Conservation (phyloP, 1,140 invertebrate genomes). For the Drosophila pseudoananassae region DNA sequence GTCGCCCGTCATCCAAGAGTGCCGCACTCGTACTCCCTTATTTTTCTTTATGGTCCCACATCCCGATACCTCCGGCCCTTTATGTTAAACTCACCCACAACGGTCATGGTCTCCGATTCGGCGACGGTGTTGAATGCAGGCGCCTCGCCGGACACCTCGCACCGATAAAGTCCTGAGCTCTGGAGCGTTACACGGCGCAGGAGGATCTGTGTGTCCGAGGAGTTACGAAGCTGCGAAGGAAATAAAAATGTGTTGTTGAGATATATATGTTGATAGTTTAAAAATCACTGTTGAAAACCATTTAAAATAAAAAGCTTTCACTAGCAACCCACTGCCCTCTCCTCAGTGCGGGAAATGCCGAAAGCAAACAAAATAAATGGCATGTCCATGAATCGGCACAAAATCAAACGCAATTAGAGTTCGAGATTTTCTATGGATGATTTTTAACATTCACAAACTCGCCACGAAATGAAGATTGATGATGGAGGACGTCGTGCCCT, state of each 20-base stretch:
- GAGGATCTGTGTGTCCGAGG: slow-evolving; percentile 88
- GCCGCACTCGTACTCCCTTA: neutral
- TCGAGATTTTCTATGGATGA: slow-evolving; percentile 54
- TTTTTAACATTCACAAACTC: slow-evolving; percentile 46
- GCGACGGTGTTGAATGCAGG: slow-evolving; percentile 91
- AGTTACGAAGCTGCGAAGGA: slow-evolving; percentile 87
- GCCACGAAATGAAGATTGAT: slow-evolving; percentile 73
- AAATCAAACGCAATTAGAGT: slow-evolving; percentile 73
- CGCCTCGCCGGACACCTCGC: slow-evolving; percentile 92
- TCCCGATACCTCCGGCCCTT: neutral
- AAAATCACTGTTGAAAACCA: no score
- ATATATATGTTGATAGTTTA: no score
- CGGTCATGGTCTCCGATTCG: slow-evolving; percentile 89
- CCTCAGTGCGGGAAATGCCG: neutral
- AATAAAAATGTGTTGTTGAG: neutral
- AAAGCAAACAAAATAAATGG: slow-evolving; percentile 61
- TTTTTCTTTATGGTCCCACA: neutral
- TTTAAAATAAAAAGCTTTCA: neutral
- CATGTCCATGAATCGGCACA: slow-evolving; percentile 58
- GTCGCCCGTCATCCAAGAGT: slow-evolving; percentile 39
- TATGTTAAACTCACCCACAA: slow-evolving; percentile 87
- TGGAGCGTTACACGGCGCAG: slow-evolving; percentile 88
- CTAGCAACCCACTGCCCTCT: neutral
- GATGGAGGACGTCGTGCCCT: slow-evolving; percentile 21
- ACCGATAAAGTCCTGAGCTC: slow-evolving; percentile 89